These are phyloP conservation scores for Drosophila sordidapex DNA, from an alignment of 2,888 invertebrate species.

Conservation along the genomic window DNA sequence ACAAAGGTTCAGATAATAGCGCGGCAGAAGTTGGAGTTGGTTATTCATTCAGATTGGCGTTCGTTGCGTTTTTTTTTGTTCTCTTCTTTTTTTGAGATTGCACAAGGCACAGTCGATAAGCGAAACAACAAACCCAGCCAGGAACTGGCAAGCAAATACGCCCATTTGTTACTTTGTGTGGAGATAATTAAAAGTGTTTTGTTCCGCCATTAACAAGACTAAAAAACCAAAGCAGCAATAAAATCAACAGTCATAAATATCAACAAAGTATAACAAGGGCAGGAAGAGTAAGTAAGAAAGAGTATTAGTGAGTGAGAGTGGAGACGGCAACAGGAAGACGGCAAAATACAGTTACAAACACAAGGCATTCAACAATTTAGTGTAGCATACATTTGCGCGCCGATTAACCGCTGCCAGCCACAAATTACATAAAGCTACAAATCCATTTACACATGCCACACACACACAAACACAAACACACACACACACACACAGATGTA, in stretches of 20 bases:
- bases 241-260: constrained; percentile 22
- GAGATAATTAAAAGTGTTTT: constrained; percentile 70
- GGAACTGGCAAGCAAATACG: neutral
- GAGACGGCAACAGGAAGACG: neutral
- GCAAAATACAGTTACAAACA: neutral
- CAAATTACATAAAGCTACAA: constrained; percentile 12
- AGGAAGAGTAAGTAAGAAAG: neutral
- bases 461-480: neutral
- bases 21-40: constrained; percentile 10
- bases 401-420: constrained; percentile 9
- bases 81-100: constrained; percentile 59
- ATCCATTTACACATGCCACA: constrained; percentile 5
- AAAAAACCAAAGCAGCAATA: constrained; percentile 28
- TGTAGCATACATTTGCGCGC: constrained; percentile 67
- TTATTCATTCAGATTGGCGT: constrained; percentile 18
- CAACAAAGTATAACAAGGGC: neutral
- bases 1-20: constrained; percentile 51
- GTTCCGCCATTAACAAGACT: constrained; percentile 55
- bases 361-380: constrained; percentile 39
- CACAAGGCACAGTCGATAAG: constrained; percentile 47
- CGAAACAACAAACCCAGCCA: constrained; percentile 23
- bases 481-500: neutral
- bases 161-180: constrained; percentile 9
- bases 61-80: constrained; percentile 51
- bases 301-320: neutral